phyloP scores from a whole-genome alignment of 2,888 invertebrate species.

The Stictocephala bisonia region DNA sequence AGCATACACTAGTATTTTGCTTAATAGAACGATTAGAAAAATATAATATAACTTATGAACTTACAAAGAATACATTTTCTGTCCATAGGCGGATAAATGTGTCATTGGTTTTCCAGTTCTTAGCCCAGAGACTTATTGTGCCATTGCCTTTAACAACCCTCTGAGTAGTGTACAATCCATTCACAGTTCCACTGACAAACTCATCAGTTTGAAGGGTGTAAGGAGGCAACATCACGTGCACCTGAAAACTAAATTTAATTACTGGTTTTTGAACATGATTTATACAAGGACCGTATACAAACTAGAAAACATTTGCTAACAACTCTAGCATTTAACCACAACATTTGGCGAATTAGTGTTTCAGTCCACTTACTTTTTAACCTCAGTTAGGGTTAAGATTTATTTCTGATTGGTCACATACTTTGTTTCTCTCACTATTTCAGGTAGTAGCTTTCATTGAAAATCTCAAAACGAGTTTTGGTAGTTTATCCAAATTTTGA shows the following conservation, averaged over 20 bases:
- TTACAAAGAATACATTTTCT: conserved; percentile 57
- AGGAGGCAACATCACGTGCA: conserved; percentile 62
- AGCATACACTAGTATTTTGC: no score
- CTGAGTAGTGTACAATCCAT: conserved; percentile 62
- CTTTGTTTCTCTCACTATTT: no score
- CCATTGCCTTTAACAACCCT: conserved; percentile 63
- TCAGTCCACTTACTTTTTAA: no score
- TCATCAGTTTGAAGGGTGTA: conserved; percentile 63
- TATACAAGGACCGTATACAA: no score
- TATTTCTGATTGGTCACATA: no score
- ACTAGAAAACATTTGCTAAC: no score
- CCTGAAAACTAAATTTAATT: conserved; percentile 57
- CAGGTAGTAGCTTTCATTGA: no score
- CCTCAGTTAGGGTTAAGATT: no score
- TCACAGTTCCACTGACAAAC: conserved; percentile 60
- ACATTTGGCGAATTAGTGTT: no score
- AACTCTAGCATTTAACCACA: no score
- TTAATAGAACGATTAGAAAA: conserved; percentile 3
- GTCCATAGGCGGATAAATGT: conserved; percentile 51
- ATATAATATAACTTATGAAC: conserved; percentile 22
- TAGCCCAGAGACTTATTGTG: conserved; percentile 61
- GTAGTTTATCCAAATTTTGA: no score
- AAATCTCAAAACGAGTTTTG: no score
- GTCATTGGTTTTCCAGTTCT: conserved; percentile 47
- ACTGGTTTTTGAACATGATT: neutral